These are phyloP conservation scores for Zosterops lateralis DNA, from an alignment of 2,113 vertebrate species.

Conservation along the genomic window DNA sequence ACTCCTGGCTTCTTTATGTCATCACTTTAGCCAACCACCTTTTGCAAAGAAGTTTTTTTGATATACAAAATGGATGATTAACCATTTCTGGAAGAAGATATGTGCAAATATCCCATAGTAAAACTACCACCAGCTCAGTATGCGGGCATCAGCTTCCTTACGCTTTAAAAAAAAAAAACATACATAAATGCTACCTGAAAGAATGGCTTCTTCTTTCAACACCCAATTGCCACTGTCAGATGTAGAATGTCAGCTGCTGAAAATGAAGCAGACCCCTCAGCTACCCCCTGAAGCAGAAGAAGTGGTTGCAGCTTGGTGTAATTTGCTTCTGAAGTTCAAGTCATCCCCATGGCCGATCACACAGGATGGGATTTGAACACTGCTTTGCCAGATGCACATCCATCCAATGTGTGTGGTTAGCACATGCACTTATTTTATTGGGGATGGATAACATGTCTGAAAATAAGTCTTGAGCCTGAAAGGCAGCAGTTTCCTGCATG, in stretches of 20 bases:
- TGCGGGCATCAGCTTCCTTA: background rate
- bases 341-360: rapidly evolving
- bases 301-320: background rate
- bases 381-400: background rate
- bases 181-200: background rate
- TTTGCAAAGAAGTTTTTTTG: background rate
- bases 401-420: background rate
- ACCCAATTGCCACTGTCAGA: background rate
- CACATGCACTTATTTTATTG: background rate
- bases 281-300: background rate
- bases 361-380: background rate
- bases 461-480: background rate
- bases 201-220: background rate
- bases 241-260: background rate
- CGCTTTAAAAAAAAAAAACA: background rate
- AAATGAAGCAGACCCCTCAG: background rate
- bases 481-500: background rate
- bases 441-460: background rate
- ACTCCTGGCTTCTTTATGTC: background rate
- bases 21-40: background rate
- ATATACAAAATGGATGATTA: background rate
- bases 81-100: background rate
- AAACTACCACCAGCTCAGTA: background rate
- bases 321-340: background rate
- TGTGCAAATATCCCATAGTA: background rate